phyloP scores from a whole-genome alignment of 2,797 vertebrate genomes.

The Cichlasoma orientale region DNA sequence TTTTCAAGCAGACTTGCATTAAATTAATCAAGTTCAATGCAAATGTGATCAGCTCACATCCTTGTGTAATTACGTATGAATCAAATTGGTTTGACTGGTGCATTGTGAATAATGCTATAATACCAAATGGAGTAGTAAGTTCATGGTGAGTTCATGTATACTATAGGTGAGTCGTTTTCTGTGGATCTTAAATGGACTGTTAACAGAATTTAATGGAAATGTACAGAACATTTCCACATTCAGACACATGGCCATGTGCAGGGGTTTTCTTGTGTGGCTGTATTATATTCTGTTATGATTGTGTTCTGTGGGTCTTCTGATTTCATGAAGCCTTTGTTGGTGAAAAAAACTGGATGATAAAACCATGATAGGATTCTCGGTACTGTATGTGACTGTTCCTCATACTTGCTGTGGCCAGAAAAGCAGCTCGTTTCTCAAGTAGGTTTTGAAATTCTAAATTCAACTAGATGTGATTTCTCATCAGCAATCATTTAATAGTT shows the following conservation, averaged over 20 bases:
- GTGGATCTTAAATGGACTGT: neutral
- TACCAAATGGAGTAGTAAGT: constrained; percentile 37
- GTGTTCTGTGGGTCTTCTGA: constrained; percentile 5
- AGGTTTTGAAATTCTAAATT: neutral
- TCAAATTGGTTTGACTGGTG: constrained; percentile 42
- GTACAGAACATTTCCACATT: neutral
- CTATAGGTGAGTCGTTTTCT: neutral
- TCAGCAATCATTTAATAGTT: neutral
- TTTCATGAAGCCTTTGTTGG: neutral
- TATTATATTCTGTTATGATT: neutral
- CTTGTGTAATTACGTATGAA: constrained; percentile 47
- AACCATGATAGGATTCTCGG: neutral
- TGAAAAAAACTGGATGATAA: neutral
- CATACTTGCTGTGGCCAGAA: neutral
- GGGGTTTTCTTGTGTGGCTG: neutral
- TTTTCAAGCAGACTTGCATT: constrained; percentile 55
- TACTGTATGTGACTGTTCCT: neutral
- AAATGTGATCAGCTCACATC: constrained; percentile 58
- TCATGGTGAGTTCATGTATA: constrained; percentile 31
- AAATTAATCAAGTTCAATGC: constrained; percentile 66
- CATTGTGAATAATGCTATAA: constrained; percentile 38
- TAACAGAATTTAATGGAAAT: neutral
- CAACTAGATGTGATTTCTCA: neutral
- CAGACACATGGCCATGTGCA: neutral
- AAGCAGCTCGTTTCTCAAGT: neutral